Percentiles rank a stretch among this genome's conserved stretches.
Conservation (phyloP, 2,113 vertebrate genomes). For the Epinephelus moara region DNA sequence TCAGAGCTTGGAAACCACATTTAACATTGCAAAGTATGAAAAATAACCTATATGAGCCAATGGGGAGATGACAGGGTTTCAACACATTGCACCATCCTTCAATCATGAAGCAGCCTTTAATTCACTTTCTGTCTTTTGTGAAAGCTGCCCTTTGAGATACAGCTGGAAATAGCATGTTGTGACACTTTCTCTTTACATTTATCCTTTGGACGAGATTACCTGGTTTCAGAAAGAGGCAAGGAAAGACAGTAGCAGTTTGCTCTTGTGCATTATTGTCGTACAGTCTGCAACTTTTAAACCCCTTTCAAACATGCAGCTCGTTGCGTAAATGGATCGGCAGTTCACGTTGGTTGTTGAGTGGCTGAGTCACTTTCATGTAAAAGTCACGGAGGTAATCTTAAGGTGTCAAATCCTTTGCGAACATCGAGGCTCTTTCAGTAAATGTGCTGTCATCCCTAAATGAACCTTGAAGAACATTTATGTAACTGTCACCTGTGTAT, state of each 20-base stretch:
- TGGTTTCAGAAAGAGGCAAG: background rate
- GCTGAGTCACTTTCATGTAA: background rate
- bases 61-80: conserved; percentile 30
- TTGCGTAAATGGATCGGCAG: background rate
- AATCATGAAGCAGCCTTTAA: conserved; percentile 37
- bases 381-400: background rate
- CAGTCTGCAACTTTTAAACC: background rate
- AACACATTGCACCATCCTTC: conserved; percentile 53
- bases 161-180: background rate
- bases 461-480: no score
- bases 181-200: conserved; percentile 1
- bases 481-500: no score
- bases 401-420: background rate
- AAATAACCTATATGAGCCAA: background rate
- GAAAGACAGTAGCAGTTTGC: background rate
- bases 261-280: background rate
- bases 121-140: conserved; percentile 13
- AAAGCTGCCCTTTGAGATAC: conserved; percentile 8
- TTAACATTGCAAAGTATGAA: background rate
- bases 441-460: no score
- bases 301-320: background rate
- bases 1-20: background rate
- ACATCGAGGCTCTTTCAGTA: no score
- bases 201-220: background rate
- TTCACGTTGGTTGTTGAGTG: no score